Conservation (phyloP, 2,888 invertebrate genomes). For the Charanyca ferruginea region DNA sequence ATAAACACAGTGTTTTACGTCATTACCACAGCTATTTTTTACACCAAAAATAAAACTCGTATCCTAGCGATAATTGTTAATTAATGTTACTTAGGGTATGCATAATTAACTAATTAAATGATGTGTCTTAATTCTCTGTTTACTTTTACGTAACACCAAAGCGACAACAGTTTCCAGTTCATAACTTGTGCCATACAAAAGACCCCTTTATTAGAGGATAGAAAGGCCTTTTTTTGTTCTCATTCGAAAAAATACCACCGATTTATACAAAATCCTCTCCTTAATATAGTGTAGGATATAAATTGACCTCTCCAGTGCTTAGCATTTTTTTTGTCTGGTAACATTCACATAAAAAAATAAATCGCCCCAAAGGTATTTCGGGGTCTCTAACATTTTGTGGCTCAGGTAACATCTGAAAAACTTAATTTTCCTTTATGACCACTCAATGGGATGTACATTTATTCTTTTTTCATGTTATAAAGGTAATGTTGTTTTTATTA, state of each 20-base stretch:
- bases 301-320: conserved; percentile 52
- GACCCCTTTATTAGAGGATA: conserved; percentile 57
- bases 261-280: conserved; percentile 50
- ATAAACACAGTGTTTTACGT: too few relatives aligned
- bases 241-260: conserved; percentile 50
- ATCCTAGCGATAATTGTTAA: too few relatives aligned
- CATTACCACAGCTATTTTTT: too few relatives aligned
- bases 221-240: conserved; percentile 51
- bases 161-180: background rate
- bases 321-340: conserved; percentile 48
- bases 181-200: conserved; percentile 32
- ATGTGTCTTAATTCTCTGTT: too few relatives aligned
- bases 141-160: background rate
- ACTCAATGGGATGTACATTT: conserved; percentile 31
- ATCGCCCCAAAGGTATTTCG: conserved; percentile 41
- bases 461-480: conserved; percentile 34
- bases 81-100: too few relatives aligned
- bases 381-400: conserved; percentile 23
- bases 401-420: conserved; percentile 42
- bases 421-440: conserved; percentile 57
- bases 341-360: conserved; percentile 49
- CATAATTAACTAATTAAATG: too few relatives aligned
- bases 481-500: conserved; percentile 37
- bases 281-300: conserved; percentile 59
- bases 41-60: too few relatives aligned